Base-by-base conservation (phyloP, 2,888 invertebrate species). In the Thereva nobilitata region DNA sequence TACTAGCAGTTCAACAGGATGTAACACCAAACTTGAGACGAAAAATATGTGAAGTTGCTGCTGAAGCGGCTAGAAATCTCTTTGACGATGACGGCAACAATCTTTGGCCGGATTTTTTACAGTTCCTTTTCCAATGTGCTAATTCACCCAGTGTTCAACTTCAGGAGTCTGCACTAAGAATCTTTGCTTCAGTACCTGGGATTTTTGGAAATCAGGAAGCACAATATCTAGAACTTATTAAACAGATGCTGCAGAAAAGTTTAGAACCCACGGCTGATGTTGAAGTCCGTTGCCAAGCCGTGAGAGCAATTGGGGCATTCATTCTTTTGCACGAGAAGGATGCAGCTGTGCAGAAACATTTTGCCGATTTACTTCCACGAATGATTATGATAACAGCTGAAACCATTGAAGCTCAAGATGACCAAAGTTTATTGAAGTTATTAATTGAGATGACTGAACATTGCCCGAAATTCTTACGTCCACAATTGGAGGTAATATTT, bases 141-240 rank as follows among this genome's bases (percentile, higher is more conserved):
- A 92, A 88, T 79, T 90, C 94, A 49, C 86, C 89, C 54, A 88
- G 90, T 75, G 85, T 92, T 37, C 87, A 90, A 71, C 84, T 96
- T 67, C 95, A 95, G 82, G 97, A 97, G 80, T 90, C 93, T 72
- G 96, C 97, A 47, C 87, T 99, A 65, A 88, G 94, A 73, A 94
- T 99, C 85, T 96, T 99, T 77, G 91, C 95, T 87, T 95, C 93
- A 74, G 95, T 97, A 42, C 98, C 99, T 35, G 94, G 95, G 44
- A 92, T 98, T 64, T 99, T 99, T 85, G 99, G 98, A 45, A 95
- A 94, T 79, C 92, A 95, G 77, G 96, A 98, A 79, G 86, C 87
- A 70, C 91, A 93, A 77, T 95, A 97, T 80, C 80, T 98, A 72
- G 91, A 92, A 74, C 86, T 95, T 42, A 97, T 99, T 74, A 97